These are phyloP conservation scores for Cliona cf. orientalis DNA, from an alignment of 37 sponge, comb jelly and placozoan species.

Conservation along the genomic window DNA sequence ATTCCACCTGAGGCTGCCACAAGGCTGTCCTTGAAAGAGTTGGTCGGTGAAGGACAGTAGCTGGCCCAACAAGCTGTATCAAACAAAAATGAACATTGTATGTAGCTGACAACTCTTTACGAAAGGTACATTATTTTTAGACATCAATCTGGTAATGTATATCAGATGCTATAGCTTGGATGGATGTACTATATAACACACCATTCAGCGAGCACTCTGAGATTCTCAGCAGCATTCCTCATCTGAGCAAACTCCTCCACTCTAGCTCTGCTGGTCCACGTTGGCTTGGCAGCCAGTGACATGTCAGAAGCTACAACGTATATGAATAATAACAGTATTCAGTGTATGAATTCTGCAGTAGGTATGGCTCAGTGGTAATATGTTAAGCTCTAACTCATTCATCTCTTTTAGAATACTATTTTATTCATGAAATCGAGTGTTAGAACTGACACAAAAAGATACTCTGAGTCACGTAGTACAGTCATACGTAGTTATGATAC, in stretches of 20 bases:
- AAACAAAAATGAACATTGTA: no score
- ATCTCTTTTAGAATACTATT: no score
- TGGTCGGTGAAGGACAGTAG: slow-evolving; percentile 73
- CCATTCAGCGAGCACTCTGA: slow-evolving; percentile 71
- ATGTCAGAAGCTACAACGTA: slow-evolving; percentile 65
- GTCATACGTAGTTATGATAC: not conserved
- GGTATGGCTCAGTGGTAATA: no score
- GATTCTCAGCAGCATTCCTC: slow-evolving; percentile 50
- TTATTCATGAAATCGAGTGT: no score
- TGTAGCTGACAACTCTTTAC: no score
- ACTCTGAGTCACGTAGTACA: no score
- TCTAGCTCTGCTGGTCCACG: slow-evolving; percentile 32
- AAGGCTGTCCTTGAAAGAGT: slow-evolving; percentile 57
- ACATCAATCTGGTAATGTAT: no score
- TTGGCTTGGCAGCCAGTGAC: slow-evolving; percentile 74
- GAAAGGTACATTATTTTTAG: no score
- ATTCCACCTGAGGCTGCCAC: slow-evolving; percentile 69
- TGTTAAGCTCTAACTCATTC: no score
- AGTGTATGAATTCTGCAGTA: slow-evolving; percentile 4
- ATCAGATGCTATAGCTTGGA: no score
- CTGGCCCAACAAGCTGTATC: slow-evolving; percentile 63
- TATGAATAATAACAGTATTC: not conserved
- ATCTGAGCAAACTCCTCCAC: slow-evolving; percentile 60
- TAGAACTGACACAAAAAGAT: no score
- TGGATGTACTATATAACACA: slow-evolving; percentile 27